A percentile compares a stretch with the other conserved stretches of the same genome.
These are phyloP conservation scores for Tethea ocularis DNA, from an alignment of 2,888 invertebrate genomes.

Conservation along the genomic window DNA sequence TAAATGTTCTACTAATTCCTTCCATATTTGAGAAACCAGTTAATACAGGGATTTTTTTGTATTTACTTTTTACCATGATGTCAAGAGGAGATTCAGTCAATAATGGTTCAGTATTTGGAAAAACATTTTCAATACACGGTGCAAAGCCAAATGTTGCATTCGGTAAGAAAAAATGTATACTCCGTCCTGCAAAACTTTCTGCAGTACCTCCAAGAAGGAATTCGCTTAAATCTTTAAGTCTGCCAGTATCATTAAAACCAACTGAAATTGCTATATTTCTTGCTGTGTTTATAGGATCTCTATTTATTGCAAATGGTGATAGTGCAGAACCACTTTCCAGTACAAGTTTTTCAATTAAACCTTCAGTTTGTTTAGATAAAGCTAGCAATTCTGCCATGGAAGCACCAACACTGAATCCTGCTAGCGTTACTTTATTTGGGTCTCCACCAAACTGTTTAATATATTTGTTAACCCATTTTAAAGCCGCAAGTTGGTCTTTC, in stretches of 20 bases:
- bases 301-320: slow-evolving; percentile 66
- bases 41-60: slow-evolving; percentile 56
- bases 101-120: slow-evolving; percentile 55
- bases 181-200: slow-evolving; percentile 49
- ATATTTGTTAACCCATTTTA: slow-evolving; percentile 90
- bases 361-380: slow-evolving; percentile 58
- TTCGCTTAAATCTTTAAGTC: slow-evolving; percentile 64
- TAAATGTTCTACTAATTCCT: slow-evolving; percentile 66
- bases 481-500: slow-evolving; percentile 91
- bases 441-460: slow-evolving; percentile 92
- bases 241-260: slow-evolving; percentile 64
- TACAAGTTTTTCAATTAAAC: slow-evolving; percentile 66
- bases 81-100: slow-evolving; percentile 69
- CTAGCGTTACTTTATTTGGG: slow-evolving; percentile 89
- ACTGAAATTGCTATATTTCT: slow-evolving; percentile 65
- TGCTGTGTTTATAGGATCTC: slow-evolving; percentile 68
- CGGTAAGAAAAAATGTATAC: slow-evolving; percentile 63
- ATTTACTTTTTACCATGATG: slow-evolving; percentile 53
- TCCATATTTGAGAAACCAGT: slow-evolving; percentile 74
- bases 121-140: slow-evolving; percentile 67
- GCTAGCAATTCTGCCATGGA: slow-evolving; percentile 73
- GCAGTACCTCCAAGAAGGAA: slow-evolving; percentile 62
- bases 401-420: slow-evolving; percentile 92
- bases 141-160: slow-evolving; percentile 76
- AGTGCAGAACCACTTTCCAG: slow-evolving; percentile 74